Conservation (phyloP, 1,140 invertebrate genomes). For the Zaprionus davidi region DNA sequence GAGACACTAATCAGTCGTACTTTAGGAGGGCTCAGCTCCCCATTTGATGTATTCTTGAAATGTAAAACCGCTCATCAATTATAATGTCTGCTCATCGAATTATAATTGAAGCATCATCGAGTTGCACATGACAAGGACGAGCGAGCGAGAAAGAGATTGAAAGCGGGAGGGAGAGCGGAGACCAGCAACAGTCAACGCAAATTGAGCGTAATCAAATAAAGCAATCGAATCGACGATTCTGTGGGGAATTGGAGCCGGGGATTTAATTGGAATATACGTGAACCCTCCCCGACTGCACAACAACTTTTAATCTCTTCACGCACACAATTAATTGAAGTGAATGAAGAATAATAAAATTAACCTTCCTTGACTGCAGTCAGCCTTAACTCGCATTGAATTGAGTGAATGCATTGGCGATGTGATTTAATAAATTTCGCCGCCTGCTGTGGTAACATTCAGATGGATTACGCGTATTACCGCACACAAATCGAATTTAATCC, state of each 20-base stretch:
- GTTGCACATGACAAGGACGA: constrained; percentile 44
- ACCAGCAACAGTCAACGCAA: constrained; percentile 33
- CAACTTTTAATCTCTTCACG: constrained; percentile 36
- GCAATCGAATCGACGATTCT: constrained; percentile 18
- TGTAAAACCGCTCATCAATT: constrained; percentile 61
- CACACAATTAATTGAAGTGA: constrained; percentile 39
- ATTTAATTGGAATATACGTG: constrained; percentile 1
- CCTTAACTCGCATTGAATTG: neutral
- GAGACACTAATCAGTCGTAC: constrained; percentile 6
- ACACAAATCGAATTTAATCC: neutral
- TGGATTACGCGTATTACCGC: constrained; percentile 16
- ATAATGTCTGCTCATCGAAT: constrained; percentile 65
- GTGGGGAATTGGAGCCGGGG: neutral
- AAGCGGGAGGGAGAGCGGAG: neutral
- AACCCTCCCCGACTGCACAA: neutral
- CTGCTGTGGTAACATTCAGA: neutral
- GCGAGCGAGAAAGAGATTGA: neutral
- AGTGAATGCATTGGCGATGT: constrained; percentile 2
- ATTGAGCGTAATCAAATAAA: constrained; percentile 69
- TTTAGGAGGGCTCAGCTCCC: neutral
- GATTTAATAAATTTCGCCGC: constrained; percentile 8
- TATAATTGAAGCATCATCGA: constrained; percentile 70
- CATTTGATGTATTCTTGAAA: constrained; percentile 42
- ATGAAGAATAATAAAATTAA: constrained; percentile 24
- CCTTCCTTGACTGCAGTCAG: neutral